Conservation (phyloP, 2,113 vertebrate species). For the Gymnogyps californianus region DNA sequence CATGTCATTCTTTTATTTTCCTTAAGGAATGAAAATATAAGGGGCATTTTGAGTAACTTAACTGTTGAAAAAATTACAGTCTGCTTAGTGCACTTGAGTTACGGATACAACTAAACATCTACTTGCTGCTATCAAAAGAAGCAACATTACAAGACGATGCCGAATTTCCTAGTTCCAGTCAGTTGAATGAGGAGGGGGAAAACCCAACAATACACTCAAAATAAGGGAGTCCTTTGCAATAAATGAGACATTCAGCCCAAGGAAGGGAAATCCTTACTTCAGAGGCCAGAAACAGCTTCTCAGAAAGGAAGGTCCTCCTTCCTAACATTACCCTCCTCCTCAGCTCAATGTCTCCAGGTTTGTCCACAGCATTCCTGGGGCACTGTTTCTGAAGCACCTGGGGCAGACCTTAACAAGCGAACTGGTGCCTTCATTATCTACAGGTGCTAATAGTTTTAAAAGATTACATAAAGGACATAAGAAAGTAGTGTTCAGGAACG, state of each 20-base stretch:
- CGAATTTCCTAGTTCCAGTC: neutral
- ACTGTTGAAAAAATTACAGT: neutral
- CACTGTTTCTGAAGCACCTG: neutral
- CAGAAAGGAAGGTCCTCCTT: neutral
- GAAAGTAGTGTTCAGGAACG: neutral
- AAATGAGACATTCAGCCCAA: neutral
- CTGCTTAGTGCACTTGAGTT: neutral
- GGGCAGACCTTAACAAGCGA: neutral
- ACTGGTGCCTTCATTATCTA: neutral
- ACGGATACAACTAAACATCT: neutral
- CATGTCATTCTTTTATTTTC: neutral
- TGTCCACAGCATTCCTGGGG: accelerated
- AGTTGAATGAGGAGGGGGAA: neutral
- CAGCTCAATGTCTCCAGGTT: neutral
- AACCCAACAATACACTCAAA: neutral
- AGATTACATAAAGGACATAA: neutral
- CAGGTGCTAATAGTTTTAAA: neutral
- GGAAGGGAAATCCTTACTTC: neutral
- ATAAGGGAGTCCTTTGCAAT: neutral
- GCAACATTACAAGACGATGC: neutral
- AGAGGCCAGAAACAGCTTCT: neutral
- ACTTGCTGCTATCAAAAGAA: neutral
- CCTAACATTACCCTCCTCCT: neutral
- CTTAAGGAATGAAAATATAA: neutral
- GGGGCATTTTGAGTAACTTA: neutral